Conservation (phyloP, 2,113 vertebrate species). For the Festucalex cinctus region DNA sequence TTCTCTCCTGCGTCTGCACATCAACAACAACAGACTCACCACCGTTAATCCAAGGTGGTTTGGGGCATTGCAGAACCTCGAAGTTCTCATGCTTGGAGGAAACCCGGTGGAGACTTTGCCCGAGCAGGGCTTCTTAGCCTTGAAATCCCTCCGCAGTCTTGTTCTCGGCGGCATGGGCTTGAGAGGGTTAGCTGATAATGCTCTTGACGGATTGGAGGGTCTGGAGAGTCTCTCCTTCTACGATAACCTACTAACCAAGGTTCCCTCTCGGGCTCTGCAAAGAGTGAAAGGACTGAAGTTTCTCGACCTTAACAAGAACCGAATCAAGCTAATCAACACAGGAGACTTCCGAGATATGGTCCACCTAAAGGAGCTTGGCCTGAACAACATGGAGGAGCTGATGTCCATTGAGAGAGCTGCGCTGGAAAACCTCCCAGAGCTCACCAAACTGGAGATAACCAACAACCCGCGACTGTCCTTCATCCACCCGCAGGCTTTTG, state of each 20-base stretch:
- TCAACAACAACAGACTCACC: conserved; percentile 87
- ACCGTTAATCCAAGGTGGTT: conserved; percentile 84
- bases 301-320: conserved; percentile 91
- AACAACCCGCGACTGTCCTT: conserved; percentile 94
- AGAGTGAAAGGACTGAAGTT: conserved; percentile 87
- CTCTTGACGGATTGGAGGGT: conserved; percentile 80
- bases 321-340: conserved; percentile 78
- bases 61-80: conserved; percentile 78
- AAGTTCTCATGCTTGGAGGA: conserved; percentile 91
- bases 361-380: conserved; percentile 88
- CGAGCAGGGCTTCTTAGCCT: conserved; percentile 82
- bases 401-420: conserved; percentile 87
- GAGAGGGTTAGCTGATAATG: conserved; percentile 78
- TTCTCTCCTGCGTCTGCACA: conserved; percentile 83
- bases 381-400: conserved; percentile 92
- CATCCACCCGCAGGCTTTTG: conserved; percentile 90
- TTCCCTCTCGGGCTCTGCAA: conserved; percentile 80
- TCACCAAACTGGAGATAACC: conserved; percentile 94
- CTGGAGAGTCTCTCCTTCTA: conserved; percentile 93
- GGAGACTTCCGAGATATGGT: conserved; percentile 87
- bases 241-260: conserved; percentile 79
- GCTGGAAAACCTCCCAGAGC: conserved; percentile 87
- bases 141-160: conserved; percentile 83
- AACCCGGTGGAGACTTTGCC: conserved; percentile 84
- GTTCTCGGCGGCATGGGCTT: conserved; percentile 88